Evolutionary conservation across 2,113 vertebrate species (phyloP).

Genomic region (Empidonax alnorum): DNA sequence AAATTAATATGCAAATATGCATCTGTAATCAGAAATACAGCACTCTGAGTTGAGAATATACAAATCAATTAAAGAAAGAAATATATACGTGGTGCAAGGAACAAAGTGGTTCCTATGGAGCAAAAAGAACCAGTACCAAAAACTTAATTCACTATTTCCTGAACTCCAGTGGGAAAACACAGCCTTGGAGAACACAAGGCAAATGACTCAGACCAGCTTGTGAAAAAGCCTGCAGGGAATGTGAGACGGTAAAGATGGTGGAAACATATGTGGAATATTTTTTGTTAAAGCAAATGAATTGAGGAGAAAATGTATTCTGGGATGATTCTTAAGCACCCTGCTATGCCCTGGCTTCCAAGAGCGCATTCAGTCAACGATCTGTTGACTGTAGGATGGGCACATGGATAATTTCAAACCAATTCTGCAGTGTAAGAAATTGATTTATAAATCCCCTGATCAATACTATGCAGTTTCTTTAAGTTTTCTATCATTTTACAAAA

Average conservation of each 20-base stretch:
- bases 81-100: fast-evolving
- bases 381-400: not conserved
- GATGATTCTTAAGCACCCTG: not conserved
- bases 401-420: not conserved
- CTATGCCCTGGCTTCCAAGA: not conserved
- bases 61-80: not conserved
- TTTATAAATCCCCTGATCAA: not conserved
- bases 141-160: not conserved
- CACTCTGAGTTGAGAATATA: not conserved
- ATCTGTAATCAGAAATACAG: not conserved
- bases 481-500: not conserved
- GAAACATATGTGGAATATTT: not conserved
- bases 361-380: not conserved
- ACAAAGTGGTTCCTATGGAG: not conserved
- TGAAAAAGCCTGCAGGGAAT: not conserved
- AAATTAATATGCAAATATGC: not conserved
- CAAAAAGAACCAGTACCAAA: not conserved
- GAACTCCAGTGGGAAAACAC: not conserved
- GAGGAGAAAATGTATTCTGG: not conserved
- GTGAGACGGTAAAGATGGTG: not conserved
- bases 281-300: not conserved
- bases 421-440: not conserved
- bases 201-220: not conserved
- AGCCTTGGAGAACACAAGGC: not conserved
- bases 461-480: not conserved